Evolutionary conservation across 2,888 invertebrate genomes (phyloP).

Genomic region (Cheilosia scutellata): DNA sequence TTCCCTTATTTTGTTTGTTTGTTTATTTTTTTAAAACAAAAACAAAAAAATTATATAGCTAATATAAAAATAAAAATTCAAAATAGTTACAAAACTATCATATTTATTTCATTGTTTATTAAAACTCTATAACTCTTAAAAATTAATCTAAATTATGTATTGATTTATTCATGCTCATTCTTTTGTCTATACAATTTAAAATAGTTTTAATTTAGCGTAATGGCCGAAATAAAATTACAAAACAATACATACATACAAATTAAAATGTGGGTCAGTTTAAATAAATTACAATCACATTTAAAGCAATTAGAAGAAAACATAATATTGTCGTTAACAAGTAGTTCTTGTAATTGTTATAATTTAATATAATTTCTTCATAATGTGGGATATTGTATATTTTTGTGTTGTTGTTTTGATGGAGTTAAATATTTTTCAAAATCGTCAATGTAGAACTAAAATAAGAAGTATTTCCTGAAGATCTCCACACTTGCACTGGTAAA

Average conservation of each 20-base stretch:
- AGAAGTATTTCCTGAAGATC: too few relatives aligned
- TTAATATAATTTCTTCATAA: background rate
- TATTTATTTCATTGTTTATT: background rate
- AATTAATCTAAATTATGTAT: slow-evolving; percentile 36
- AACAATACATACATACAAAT: too few relatives aligned
- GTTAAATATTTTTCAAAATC: too few relatives aligned
- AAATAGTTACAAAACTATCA: slow-evolving; percentile 31
- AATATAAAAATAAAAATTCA: slow-evolving; percentile 17
- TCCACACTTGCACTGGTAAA: too few relatives aligned
- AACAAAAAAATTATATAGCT: slow-evolving; percentile 7
- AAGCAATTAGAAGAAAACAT: slow-evolving; percentile 4
- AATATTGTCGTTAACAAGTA: background rate
- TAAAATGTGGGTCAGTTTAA: slow-evolving; percentile 5
- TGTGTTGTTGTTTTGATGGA: too few relatives aligned
- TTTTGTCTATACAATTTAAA: slow-evolving; percentile 41
- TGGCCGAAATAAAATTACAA: slow-evolving; percentile 38
- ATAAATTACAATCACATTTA: slow-evolving; percentile 41
- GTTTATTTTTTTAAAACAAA: slow-evolving; percentile 20
- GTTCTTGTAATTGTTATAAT: background rate
- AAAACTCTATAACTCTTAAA: slow-evolving; percentile 5
- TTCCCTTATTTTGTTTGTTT: slow-evolving; percentile 8
- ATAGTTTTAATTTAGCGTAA: slow-evolving; percentile 53
- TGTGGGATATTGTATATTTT: too few relatives aligned
- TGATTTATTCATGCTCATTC: slow-evolving; percentile 40
- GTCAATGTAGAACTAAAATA: too few relatives aligned